Base-by-base conservation (phyloP, 2,113 vertebrate species). In the Gymnorhina tibicen region DNA sequence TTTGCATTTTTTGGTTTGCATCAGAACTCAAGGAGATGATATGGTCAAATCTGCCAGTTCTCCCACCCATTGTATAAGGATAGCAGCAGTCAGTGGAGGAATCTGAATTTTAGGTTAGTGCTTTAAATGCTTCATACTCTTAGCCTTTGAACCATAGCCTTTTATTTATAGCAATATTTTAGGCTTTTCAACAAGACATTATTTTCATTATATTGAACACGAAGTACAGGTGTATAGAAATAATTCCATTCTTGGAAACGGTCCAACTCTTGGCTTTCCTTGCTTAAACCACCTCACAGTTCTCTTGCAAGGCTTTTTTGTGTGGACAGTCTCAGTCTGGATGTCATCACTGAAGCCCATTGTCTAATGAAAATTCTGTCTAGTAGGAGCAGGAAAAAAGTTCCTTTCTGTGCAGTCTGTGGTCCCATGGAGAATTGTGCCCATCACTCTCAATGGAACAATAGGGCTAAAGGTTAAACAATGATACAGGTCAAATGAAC, bases 401-500 rank as follows among this genome's bases (percentile, higher is more conserved):
- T 69, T 82, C 46, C 28, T 42, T 90, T 76, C 28, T 68, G 8
- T 87, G 22, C 14, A 42, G 37, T 42, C 42, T 1, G 0, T 85
- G n/a, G 33, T 91, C 58, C 95, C 49, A 0, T 46, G 52, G 95
- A 91, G 90, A 85, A 80, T 80, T 93, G 59, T 94, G 73, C 47
- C 73, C 55, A 64, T 95, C 53, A 50, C 49, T 91, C 82, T 89
- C n/a, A 37, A 4, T 63, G 55, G 73, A 93, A 93, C 91, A 90
- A n/a, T 59, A 88, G 76, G 76, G 67, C 90, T 93, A 91, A 97
- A 97, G 95, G 96, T 96, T 95, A 93, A 91, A 92, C 72, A 93
- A 75, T 75, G 86, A 28, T 50, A 68, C 76, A 83, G 93, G 88
- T 95, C 93, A 96, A 75, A 90, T 85, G 86, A 77, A 32, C 74